Evolutionary conservation across 64 coral and sea anemone genomes (phyloP), one percentile per base, ranked within the genome.

Genomic region (Porites australiensis): DNA sequence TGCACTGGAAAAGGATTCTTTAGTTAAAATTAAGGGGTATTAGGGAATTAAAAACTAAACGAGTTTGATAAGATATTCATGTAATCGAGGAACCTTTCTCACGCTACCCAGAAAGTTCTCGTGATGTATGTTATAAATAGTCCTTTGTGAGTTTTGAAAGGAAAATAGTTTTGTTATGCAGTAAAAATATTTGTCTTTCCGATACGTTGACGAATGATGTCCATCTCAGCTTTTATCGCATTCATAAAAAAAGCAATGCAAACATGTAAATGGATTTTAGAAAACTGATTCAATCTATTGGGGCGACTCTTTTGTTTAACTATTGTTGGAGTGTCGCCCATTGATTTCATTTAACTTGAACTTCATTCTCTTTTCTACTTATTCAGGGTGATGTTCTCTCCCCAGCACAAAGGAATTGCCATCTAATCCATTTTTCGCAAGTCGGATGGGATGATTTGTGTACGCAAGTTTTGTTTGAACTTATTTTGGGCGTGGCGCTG

Each of bases 161-260:
- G 62, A 49, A 63, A 64, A 51, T 69, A 69, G 81, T 84, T 84
- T 84, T 84, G 62, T 84, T 84, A 84, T 68, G 81, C 61, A 84
- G 81, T 69, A 67, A 84, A 68, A 84, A 84, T 84, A 84, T 84
- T 84, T 84, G 81, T 84, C 81, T 84, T 84, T 84, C 61, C 63
- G 63, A 84, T 50, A 13, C 44, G 19, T 20, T 51, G 81, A 84
- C 81, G 81, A 84, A 50, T 84, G 81, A 84, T 84, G 81, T 84
- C 81, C 81, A 84, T 84, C 69, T 84, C 45, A 84, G 81, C 81
- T 84, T 84, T 84, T 84, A 84, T 84, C 81, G 81, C 81, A 84
- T 84, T 84, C 81, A 84, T 68, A 84, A 50, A 69, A 84, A 84
- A 84, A 84, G 81, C 62, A 84, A 84, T 45, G n/a, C 81, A 84